Conservation (phyloP, 2,888 invertebrate genomes). For the Heteromyza rotundicornis region DNA sequence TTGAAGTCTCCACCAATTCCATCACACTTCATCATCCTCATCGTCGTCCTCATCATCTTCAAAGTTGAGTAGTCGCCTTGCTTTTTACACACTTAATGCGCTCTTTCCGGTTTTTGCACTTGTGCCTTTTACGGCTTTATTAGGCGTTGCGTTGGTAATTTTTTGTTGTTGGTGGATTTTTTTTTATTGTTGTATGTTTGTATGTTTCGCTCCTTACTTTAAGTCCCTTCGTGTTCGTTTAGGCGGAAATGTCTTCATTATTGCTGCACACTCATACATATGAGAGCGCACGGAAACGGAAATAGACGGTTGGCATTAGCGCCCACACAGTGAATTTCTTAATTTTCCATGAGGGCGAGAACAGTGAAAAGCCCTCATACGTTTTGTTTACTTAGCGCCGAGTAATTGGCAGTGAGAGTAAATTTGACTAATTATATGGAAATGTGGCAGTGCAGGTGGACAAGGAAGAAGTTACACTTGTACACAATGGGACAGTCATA, state of each 20-base stretch:
- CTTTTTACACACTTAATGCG: not conserved
- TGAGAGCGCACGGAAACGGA: constrained; percentile 32
- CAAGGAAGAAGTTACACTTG: too few relatives aligned
- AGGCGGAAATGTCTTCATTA: constrained; percentile 52
- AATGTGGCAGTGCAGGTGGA: too few relatives aligned
- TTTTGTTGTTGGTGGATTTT: not conserved
- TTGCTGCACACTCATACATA: constrained; percentile 41
- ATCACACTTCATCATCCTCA: not conserved
- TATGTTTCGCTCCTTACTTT: not conserved
- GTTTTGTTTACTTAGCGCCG: too few relatives aligned
- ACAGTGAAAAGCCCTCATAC: too few relatives aligned
- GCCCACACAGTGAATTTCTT: constrained; percentile 8
- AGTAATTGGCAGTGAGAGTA: too few relatives aligned
- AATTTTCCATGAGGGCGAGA: not conserved
- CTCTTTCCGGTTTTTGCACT: constrained; percentile 2
- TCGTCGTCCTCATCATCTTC: not conserved
- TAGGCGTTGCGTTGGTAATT: not conserved
- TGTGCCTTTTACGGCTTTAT: constrained; percentile 3
- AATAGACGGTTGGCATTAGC: constrained; percentile 15
- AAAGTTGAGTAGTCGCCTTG: not conserved
- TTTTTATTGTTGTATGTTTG: too few relatives aligned
- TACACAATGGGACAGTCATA: too few relatives aligned
- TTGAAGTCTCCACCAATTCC: too few relatives aligned
- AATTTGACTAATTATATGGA: too few relatives aligned
- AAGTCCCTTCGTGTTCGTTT: constrained; percentile 38